A percentile compares a stretch with the other conserved stretches of the same genome.
Evolutionary conservation across 2,113 vertebrate species (phyloP).

Genomic region (mouse (Mus musculus)): GRCm39 chr10:74225001-74225500

Average conservation of each 20-base stretch:
- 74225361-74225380: not conserved
- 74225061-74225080: not conserved
- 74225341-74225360: not conserved
- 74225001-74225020: not conserved
- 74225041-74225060: not conserved
- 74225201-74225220: not conserved
- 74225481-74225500: not conserved
- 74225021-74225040: not conserved
- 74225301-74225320: not conserved
- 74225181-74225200: not conserved
- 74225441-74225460: not conserved
- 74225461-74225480: not conserved
- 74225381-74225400: not conserved
- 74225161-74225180: not conserved
- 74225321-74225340: not conserved
- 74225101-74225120: not conserved
- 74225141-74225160: too few relatives aligned
- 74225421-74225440: not conserved
- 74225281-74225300: not conserved
- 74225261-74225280: not conserved
- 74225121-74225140: not conserved
- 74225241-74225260: not conserved
- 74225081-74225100: not conserved
- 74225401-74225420: not conserved
- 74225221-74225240: not conserved